Evolutionary conservation across 2,113 vertebrate genomes (phyloP), one percentile per base, ranked within the genome.

Genomic region (Pyrgilauda ruficollis): DNA sequence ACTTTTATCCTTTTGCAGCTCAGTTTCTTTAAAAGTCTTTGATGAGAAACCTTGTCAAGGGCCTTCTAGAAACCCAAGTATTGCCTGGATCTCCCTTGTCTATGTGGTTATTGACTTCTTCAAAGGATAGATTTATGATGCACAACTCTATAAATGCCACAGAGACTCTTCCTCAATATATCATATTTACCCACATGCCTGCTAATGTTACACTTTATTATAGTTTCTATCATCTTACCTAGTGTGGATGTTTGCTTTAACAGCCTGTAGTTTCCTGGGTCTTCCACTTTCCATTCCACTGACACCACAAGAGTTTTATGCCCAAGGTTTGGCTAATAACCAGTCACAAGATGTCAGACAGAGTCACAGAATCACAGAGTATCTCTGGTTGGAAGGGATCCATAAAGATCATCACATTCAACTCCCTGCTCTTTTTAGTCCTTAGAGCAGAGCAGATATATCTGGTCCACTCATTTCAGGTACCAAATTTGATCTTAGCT

Each of bases 11-110:
- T 64, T 17, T 72, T 78, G 39, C 18, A 84, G n/a, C n/a, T 95
- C 84, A 78, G 61, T 87, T 89, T 61, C 78, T 82, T 91, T 79
- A 44, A 74, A 94, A 89, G 47, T 75, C 87, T 93, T 96, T 95
- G 78, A 96, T 94, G 90, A 93, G 74, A 93, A 95, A 93, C 52
- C 35, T 94, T 72, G 47, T 84, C 90, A 91, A 87, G 58, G 49
- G 24, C 41, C 81, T 84, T 89, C 82, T 75, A 76, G 91, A 96
- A 93, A 95, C 43, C 20, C 69, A 84, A 93, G 39, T 56, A 75
- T 68, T 1, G 3, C 44, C 70, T 68, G 37, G 15, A 87, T 85
- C 62, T 93, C 66, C 35, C 66, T 61, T 41, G 58, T 50, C 87
- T 78, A 2, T 30, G 61, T 79, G 81, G 44, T 56, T 76, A 95